A percentile compares a stretch with the other conserved stretches of the same genome.
phyloP scores from a whole-genome alignment of 2,888 invertebrate genomes.

The Ornithoptera priamus region DNA sequence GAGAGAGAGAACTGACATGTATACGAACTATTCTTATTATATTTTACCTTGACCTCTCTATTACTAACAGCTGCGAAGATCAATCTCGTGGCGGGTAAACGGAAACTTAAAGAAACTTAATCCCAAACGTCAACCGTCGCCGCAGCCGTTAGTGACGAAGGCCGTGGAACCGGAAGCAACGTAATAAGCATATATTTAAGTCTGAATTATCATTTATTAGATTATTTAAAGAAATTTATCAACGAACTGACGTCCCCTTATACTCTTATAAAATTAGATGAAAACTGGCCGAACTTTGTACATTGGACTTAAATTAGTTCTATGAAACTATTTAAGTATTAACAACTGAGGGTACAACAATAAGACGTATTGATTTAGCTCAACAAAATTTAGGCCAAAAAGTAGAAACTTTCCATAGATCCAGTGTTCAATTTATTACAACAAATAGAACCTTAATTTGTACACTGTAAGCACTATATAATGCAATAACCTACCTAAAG shows the following conservation, averaged over 20 bases:
- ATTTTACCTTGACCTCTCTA: slow-evolving; percentile 47
- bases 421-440: slow-evolving; percentile 39
- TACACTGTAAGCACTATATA: slow-evolving; percentile 68
- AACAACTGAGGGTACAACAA: slow-evolving; percentile 45
- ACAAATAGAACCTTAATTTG: slow-evolving; percentile 59
- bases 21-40: slow-evolving; percentile 60
- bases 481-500: slow-evolving; percentile 64
- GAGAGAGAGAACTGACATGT: slow-evolving; percentile 55
- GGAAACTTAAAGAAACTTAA: background rate
- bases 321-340: slow-evolving; percentile 33
- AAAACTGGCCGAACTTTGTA: slow-evolving; percentile 63
- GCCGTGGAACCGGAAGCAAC: slow-evolving; percentile 54
- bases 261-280: slow-evolving; percentile 53
- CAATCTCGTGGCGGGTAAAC: slow-evolving; percentile 34
- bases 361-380: slow-evolving; percentile 41
- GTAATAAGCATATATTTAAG: slow-evolving; percentile 64
- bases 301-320: slow-evolving; percentile 23
- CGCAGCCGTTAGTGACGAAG: slow-evolving; percentile 37
- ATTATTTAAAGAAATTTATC: slow-evolving; percentile 50
- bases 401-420: slow-evolving; percentile 41
- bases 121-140: background rate
- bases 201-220: slow-evolving; percentile 64
- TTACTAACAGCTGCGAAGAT: slow-evolving; percentile 37
- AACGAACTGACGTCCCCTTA: slow-evolving; percentile 50
- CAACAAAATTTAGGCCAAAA: slow-evolving; percentile 50